These are phyloP conservation scores for Drosophila stalkeri DNA, from an alignment of 2,888 invertebrate genomes.

Conservation along the genomic window DNA sequence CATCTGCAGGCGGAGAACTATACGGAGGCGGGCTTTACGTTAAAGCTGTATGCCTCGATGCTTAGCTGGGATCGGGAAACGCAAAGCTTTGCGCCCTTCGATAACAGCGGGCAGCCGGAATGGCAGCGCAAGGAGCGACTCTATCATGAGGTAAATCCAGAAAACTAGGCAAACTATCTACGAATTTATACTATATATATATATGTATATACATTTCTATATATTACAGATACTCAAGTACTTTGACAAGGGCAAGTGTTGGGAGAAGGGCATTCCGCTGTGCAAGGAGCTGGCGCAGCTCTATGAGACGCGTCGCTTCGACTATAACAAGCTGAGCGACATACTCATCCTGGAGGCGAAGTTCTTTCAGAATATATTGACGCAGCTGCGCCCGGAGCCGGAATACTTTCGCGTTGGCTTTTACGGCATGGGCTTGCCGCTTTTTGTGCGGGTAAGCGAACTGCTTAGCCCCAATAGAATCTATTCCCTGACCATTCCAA, in stretches of 20 bases:
- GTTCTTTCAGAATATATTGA: constrained; percentile 96
- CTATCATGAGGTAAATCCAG: constrained; percentile 87
- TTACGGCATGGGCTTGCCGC: constrained; percentile 96
- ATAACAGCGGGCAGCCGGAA: constrained; percentile 91
- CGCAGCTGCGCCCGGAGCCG: constrained; percentile 94
- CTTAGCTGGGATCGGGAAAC: constrained; percentile 92
- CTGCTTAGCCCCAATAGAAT: not conserved
- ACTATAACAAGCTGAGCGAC: constrained; percentile 94
- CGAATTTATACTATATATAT: not conserved
- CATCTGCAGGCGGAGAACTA: constrained; percentile 96
- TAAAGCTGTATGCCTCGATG: constrained; percentile 96
- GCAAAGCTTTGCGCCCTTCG: constrained; percentile 87
- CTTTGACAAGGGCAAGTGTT: constrained; percentile 97
- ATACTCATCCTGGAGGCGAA: constrained; percentile 94
- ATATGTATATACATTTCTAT: not conserved
- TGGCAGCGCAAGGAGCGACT: constrained; percentile 96
- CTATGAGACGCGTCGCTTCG: constrained; percentile 94
- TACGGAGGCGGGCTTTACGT: constrained; percentile 97
- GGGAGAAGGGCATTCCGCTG: constrained; percentile 97
- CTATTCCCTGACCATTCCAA: not conserved
- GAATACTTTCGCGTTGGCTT: constrained; percentile 98
- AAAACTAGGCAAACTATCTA: not conserved
- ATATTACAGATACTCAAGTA: constrained; percentile 91
- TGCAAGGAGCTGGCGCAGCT: constrained; percentile 95
- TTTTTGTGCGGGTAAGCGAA: constrained; percentile 94